phyloP scores from a whole-genome alignment of 1,140 invertebrate species.

The Armadillidium nasatum region DNA sequence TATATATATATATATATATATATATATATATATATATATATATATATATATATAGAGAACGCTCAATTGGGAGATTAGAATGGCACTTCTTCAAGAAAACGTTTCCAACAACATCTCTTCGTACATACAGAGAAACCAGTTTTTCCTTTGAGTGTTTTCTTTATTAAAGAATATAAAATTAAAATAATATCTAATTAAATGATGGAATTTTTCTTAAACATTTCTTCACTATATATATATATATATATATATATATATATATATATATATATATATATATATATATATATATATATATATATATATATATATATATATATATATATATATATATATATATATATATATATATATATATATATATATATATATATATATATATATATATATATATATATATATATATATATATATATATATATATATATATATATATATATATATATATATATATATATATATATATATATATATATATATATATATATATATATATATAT shows the following conservation, averaged over 20 bases:
- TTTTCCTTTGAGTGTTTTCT: too few species aligned
- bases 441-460: conserved; percentile 13
- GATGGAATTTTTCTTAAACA: too few species aligned
- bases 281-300: conserved; percentile 7
- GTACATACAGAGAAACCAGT: too few species aligned
- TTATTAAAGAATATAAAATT: too few species aligned
- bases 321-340: conserved; percentile 9
- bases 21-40: too few species aligned
- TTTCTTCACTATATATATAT: not conserved
- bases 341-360: conserved; percentile 6
- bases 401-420: conserved; percentile 1
- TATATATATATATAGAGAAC: too few species aligned
- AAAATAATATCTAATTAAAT: too few species aligned
- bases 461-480: conserved; percentile 11
- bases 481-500: conserved; percentile 3
- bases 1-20: too few species aligned
- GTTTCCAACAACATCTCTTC: too few species aligned
- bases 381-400: conserved; percentile 11
- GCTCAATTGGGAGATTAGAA: too few species aligned
- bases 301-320: conserved; percentile 15
- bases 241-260: not conserved
- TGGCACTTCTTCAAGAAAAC: too few species aligned
- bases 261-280: not conserved
- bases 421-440: not conserved
- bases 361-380: conserved; percentile 5